These are phyloP conservation scores for Indri indri DNA, from an alignment of 2,113 vertebrate genomes.

Conservation along the genomic window DNA sequence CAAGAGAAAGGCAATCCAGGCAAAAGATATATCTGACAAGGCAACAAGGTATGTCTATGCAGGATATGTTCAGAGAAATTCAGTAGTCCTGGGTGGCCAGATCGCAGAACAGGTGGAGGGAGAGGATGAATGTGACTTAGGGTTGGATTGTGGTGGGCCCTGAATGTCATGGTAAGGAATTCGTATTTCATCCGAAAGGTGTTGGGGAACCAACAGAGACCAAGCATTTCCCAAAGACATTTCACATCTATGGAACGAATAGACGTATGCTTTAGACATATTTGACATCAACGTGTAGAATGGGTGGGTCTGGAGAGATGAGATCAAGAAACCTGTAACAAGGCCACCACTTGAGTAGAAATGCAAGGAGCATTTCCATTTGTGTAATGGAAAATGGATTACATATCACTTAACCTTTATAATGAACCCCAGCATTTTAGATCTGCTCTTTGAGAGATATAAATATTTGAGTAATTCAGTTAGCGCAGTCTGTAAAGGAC, in stretches of 20 bases:
- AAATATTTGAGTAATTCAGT: conserved; percentile 69
- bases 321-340: background rate
- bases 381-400: conserved; percentile 53
- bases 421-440: conserved; percentile 47
- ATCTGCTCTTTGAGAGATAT: conserved; percentile 40
- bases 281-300: background rate
- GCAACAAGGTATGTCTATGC: background rate
- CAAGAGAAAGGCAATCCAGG: background rate
- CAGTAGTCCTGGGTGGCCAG: background rate
- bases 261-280: background rate
- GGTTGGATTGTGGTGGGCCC: background rate
- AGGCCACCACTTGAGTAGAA: conserved; percentile 44
- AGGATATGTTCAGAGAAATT: background rate
- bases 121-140: background rate
- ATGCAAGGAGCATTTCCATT: conserved; percentile 19
- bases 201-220: background rate
- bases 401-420: conserved; percentile 25
- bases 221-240: background rate
- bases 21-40: no score
- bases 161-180: background rate
- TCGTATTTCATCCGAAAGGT: conserved; percentile 4
- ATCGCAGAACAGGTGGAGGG: background rate
- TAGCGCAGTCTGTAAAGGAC: conserved; percentile 50
- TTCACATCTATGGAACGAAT: background rate
- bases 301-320: background rate